A percentile compares a stretch with the other conserved stretches of the same genome.
phyloP scores from a whole-genome alignment of 1,140 invertebrate genomes.

The Harlomillsia oculata region DNA sequence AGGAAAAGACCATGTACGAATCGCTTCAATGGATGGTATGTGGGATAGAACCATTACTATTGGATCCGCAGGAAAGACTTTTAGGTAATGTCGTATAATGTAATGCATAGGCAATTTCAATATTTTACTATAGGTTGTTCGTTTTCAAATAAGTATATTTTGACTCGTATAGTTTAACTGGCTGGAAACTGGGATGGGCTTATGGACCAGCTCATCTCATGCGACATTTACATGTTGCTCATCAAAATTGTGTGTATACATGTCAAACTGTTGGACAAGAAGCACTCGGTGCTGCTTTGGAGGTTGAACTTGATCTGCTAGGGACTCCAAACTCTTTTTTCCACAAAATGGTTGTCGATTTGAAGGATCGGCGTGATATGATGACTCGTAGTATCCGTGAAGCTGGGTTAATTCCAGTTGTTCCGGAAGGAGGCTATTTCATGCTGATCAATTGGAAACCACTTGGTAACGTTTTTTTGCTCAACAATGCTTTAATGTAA shows the following conservation, averaged over 20 bases:
- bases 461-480: conserved; percentile 47
- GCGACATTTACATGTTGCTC: conserved; percentile 69
- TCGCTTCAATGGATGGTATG: conserved; percentile 63
- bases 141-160: neutral
- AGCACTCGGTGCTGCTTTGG: conserved; percentile 24
- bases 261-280: conserved; percentile 60
- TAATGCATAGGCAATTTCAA: neutral
- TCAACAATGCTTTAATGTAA: no score
- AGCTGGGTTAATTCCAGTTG: conserved; percentile 23
- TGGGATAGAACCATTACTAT: conserved; percentile 92
- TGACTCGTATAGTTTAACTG: conserved; percentile 64
- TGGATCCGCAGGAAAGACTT: conserved; percentile 24
- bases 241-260: conserved; percentile 91
- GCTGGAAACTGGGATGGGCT: conserved; percentile 96
- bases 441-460: conserved; percentile 88
- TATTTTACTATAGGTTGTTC: no score
- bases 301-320: conserved; percentile 27
- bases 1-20: conserved; percentile 75
- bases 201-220: conserved; percentile 76
- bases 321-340: conserved; percentile 32
- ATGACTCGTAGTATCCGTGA: conserved; percentile 15
- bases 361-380: conserved; percentile 28
- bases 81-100: conserved; percentile 8
- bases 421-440: conserved; percentile 81
- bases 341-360: conserved; percentile 26